Evolutionary conservation across 2,113 vertebrate genomes (phyloP).

Genomic region (Corydoras sp.): DNA sequence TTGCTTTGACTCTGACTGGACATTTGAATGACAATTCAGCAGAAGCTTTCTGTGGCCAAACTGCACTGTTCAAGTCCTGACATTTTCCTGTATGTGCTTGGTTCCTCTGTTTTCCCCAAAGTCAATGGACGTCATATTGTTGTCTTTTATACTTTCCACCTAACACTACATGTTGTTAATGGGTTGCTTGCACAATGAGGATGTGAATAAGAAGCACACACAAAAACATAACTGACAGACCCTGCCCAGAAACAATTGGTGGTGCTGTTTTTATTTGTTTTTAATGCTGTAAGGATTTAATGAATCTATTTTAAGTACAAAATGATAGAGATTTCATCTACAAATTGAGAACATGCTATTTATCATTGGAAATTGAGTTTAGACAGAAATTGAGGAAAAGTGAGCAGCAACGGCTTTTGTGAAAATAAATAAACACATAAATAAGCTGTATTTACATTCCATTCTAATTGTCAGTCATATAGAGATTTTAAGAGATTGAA

Average conservation of each 20-base stretch:
- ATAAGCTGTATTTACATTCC: conserved; percentile 21
- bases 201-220: conserved; percentile 6
- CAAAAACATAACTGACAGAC: neutral
- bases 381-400: neutral
- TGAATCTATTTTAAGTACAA: neutral
- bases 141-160: conserved; percentile 3
- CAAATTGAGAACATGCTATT: conserved; percentile 10
- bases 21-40: conserved; percentile 20
- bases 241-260: no score
- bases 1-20: conserved; percentile 21
- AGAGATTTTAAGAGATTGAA: neutral
- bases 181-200: conserved; percentile 1
- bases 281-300: no score
- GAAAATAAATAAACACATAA: neutral
- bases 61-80: conserved; percentile 16
- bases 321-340: neutral
- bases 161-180: conserved; percentile 37
- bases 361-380: neutral
- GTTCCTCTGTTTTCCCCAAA: conserved; percentile 7
- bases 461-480: neutral
- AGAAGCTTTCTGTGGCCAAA: conserved; percentile 44
- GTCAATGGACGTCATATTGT: conserved; percentile 3
- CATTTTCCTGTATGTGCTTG: conserved; percentile 11
- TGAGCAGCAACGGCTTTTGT: no score
- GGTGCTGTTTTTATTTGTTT: no score